Evolutionary conservation across 2,113 vertebrate species (phyloP), one percentile per base, ranked within the genome.

Genomic region (Aphelocoma coerulescens): DNA sequence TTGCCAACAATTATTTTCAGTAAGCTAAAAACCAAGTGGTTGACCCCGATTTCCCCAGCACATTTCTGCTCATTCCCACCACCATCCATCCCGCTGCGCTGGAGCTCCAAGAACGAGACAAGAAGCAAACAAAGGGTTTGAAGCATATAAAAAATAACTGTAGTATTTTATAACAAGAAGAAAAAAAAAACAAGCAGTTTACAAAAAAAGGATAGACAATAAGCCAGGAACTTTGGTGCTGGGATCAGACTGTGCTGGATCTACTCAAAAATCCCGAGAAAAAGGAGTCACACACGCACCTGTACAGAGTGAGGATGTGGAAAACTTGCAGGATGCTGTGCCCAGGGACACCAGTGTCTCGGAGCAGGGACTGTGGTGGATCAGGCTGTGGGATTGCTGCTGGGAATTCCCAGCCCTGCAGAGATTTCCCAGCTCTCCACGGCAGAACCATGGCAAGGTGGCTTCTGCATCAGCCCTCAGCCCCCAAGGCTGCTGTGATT

Each of bases 41-140:
- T 59, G 24, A 26, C 28, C 16, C 23, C 3, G 5, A 7, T 12
- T 52, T 32, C 48, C 20, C 48, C 13, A 2, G 41, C 19, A 9
- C 2, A 13, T 35, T 63, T 58, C 15, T 18, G 16, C 18, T 39
- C 6, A 0, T 28, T 74, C 66, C 62, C 51, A 62, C 13, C 52
- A 39, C 4, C 0, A 0, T 41, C 65, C 5, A 0, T 7, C 44
- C 63, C 3, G 0, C 61, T 75, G 24, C 0, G 0, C 39, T 23
- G 55, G 41, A 69, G 72, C 55, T 84, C 55, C 35, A 28, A 33
- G 46, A 65, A 48, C 0, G 2, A 73, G 46, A 37, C 37, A 39
- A n/a, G 51, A 59, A 71, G 57, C 30, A 37, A 83, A 71, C 16
- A 17, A 57, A 66, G 5, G 44, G 37, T n/a, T 48, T 58, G 15